Evolutionary conservation across 1,140 invertebrate species (phyloP), one percentile per base, ranked within the genome.

Genomic region (Trachelipus rathkii): DNA sequence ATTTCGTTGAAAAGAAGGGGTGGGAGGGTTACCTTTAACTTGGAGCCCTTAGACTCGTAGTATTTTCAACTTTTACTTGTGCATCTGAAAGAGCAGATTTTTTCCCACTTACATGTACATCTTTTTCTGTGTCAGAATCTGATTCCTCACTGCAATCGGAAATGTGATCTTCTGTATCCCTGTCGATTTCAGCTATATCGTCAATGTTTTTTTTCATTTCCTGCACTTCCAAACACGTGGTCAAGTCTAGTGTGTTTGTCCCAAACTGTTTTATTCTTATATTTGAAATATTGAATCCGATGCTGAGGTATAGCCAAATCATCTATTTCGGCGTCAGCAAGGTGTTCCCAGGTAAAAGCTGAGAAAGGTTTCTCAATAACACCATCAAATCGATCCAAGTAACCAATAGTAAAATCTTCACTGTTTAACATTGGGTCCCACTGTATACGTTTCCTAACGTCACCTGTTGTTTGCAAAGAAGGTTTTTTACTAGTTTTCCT

Each of bases 271-370:
- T 83, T 76, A 67, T 83, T 81, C 71, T 84, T 84, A 77, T 88
- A 88, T 76, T 87, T 88, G 76, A 88, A 88, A 79, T 88, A 88
- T 72, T 86, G 84, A 77, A 88, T 88, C 53, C 87, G 82, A 80
- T 88, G 87, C 76, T 87, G 86, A 2, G 87, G 87, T 44, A 88
- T 84, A 0, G 87, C 87, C 19, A 88, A 82, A 33, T 84, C 85
- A 60, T 84, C 83, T 44, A 85, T 84, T 75, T 88, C 87, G 33
- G 83, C 82, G 21, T 73, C 50, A 0, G 86, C 83, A 11, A 87
- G 82, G 78, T 88, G 85, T 73, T 86, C 86, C 87, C 87, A 88
- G 19, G 84, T 85, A 80, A 88, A 87, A 11, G 82, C 81, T 7
- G 82, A 81, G 75, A 88, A 88, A 45, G 84, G 83, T 77, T 87